A percentile compares a stretch with the other conserved stretches of the same genome.
phyloP scores from a whole-genome alignment of 2,797 vertebrate species.

The Hoplostethus mediterraneus region DNA sequence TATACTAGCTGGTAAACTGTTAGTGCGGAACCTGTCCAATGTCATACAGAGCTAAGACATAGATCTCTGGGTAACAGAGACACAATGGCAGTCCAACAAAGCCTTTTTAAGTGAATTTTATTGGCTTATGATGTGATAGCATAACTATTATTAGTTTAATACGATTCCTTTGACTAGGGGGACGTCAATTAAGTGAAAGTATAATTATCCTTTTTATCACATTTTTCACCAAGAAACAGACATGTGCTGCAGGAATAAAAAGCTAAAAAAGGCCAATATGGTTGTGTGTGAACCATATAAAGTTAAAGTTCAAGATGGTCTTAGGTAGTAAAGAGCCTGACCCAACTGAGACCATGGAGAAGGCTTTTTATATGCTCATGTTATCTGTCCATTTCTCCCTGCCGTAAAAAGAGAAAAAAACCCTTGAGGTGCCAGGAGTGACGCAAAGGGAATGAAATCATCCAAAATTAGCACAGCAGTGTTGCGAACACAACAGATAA shows the following conservation, averaged over 20 bases:
- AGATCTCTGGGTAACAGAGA: neutral
- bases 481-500: slow-evolving; percentile 37
- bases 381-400: slow-evolving; percentile 32
- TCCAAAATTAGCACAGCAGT: slow-evolving; percentile 44
- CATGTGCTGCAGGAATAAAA: neutral
- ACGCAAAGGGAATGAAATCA: slow-evolving; percentile 41
- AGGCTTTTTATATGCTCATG: neutral
- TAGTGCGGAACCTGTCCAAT: neutral
- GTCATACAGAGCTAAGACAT: slow-evolving; percentile 31
- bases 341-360: slow-evolving; percentile 12
- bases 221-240: neutral
- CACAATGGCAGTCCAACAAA: neutral
- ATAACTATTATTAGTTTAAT: too few relatives aligned
- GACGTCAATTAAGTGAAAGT: too few relatives aligned
- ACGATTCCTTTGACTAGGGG: too few relatives aligned
- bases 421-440: slow-evolving; percentile 15
- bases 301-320: neutral
- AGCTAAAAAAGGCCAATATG: neutral
- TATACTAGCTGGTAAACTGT: neutral
- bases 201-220: too few relatives aligned
- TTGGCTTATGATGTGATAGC: too few relatives aligned
- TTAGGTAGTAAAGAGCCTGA: slow-evolving; percentile 3
- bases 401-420: slow-evolving; percentile 2
- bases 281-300: neutral
- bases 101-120: neutral